Conservation (phyloP, 2,113 vertebrate genomes). For the Hucho hucho region DNA sequence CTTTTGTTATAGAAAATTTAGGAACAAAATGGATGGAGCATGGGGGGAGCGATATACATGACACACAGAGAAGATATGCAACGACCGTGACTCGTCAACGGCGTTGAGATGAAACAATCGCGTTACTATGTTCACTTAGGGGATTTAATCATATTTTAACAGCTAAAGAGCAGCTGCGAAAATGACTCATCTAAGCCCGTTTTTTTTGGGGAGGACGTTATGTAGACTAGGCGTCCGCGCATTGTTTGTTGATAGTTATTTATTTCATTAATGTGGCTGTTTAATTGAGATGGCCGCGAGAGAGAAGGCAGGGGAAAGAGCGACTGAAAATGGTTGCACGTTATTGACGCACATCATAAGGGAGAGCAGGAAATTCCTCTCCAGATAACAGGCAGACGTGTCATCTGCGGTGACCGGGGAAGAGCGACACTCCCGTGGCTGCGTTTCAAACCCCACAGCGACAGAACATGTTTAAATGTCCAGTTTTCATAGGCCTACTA, state of each 20-base stretch:
- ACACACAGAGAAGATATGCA: constrained; percentile 52
- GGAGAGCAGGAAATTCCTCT: constrained; percentile 74
- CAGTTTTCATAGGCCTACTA: constrained; percentile 32
- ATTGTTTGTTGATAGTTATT: constrained; percentile 75
- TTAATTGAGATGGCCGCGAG: constrained; percentile 83
- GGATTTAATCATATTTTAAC: constrained; percentile 30
- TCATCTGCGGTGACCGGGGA: constrained; percentile 68
- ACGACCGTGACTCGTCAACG: constrained; percentile 57
- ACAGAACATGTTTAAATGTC: constrained; percentile 43
- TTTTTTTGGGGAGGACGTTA: constrained; percentile 51
- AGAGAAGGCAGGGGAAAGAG: constrained; percentile 67
- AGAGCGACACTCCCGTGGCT: constrained; percentile 53
- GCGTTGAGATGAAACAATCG: constrained; percentile 14
- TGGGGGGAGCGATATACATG: constrained; percentile 66
- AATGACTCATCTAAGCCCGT: constrained; percentile 45
- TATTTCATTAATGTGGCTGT: constrained; percentile 76
- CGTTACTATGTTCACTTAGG: constrained; percentile 4
- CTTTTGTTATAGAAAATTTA: constrained; percentile 80
- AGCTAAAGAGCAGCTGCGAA: constrained; percentile 25
- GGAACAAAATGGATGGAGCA: constrained; percentile 77
- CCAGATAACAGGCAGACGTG: constrained; percentile 73
- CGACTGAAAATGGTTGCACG: constrained; percentile 79
- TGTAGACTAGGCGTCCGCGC: constrained; percentile 38
- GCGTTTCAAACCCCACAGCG: constrained; percentile 38
- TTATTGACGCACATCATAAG: constrained; percentile 78